Conservation (phyloP, 2,797 vertebrate genomes). For the Danionella dracula region DNA sequence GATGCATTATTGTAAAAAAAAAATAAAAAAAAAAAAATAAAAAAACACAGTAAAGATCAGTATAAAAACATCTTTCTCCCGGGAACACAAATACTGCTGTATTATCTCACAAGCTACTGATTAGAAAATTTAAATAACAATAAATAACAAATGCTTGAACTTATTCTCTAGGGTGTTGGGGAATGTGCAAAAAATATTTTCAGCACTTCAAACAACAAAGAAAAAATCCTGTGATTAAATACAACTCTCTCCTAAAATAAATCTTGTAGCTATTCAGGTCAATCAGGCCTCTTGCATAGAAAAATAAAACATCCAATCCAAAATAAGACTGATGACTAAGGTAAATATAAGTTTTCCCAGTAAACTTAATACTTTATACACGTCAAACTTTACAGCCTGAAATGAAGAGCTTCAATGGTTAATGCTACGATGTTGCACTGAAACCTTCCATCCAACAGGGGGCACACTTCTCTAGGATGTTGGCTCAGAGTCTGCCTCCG, state of each 20-base stretch:
- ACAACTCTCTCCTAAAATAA: slow-evolving; percentile 37
- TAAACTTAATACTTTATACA: slow-evolving; percentile 75
- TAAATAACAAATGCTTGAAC: slow-evolving; percentile 34
- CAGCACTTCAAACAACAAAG: slow-evolving; percentile 21
- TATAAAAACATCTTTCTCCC: slow-evolving; percentile 2
- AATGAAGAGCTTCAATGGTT: slow-evolving; percentile 48
- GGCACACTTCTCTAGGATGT: slow-evolving; percentile 18
- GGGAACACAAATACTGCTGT: slow-evolving; percentile 27
- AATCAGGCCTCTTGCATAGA: slow-evolving; percentile 65
- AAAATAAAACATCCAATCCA: slow-evolving; percentile 64
- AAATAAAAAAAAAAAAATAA: not conserved
- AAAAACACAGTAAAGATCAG: not conserved
- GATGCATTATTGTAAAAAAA: not conserved
- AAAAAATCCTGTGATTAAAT: slow-evolving; percentile 33
- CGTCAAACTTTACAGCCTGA: slow-evolving; percentile 59
- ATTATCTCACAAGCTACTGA: not conserved
- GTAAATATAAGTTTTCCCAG: slow-evolving; percentile 63
- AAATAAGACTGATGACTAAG: slow-evolving; percentile 53
- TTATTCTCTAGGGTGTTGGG: slow-evolving; percentile 11
- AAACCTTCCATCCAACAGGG: slow-evolving; percentile 40
- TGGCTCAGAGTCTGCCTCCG: slow-evolving; percentile 24
- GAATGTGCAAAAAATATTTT: slow-evolving; percentile 24
- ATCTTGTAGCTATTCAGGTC: slow-evolving; percentile 63
- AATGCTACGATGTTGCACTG: slow-evolving; percentile 67
- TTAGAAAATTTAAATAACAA: slow-evolving; percentile 10